A percentile compares a stretch with the other conserved stretches of the same genome.
These are phyloP conservation scores for Agonopterix heracliana DNA, from an alignment of 2,888 invertebrate genomes.

Conservation along the genomic window DNA sequence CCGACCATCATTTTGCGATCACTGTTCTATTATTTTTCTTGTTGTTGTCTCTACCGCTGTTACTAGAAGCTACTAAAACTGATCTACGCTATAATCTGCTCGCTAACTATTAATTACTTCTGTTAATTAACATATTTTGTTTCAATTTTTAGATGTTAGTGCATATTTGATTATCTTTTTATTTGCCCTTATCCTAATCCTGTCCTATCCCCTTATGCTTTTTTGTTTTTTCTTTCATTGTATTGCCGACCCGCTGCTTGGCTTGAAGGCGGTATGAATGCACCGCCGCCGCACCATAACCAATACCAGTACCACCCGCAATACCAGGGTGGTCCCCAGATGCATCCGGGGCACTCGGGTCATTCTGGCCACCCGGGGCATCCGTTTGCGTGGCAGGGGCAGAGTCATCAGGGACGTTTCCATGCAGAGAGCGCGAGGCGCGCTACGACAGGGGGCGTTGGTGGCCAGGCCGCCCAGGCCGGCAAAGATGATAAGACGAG, in stretches of 20 bases:
- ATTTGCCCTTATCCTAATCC: conserved; percentile 51
- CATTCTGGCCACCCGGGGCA: conserved; percentile 34
- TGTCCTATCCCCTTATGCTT: conserved; percentile 68
- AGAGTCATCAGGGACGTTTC: conserved; percentile 64
- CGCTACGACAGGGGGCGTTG: conserved; percentile 33
- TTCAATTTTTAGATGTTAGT: conserved; percentile 24
- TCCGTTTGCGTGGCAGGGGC: conserved; percentile 28
- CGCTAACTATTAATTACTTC: conserved; percentile 39
- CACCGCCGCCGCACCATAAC: conserved; percentile 73
- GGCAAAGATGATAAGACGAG: conserved; percentile 82
- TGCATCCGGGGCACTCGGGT: conserved; percentile 42
- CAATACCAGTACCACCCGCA: conserved; percentile 73
- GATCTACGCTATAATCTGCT: conserved; percentile 43
- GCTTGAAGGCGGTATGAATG: conserved; percentile 77
- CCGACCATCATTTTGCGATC: conserved; percentile 36
- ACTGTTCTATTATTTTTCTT: conserved; percentile 22
- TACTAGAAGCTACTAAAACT: conserved; percentile 52
- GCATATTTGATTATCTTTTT: conserved; percentile 49
- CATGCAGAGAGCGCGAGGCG: conserved; percentile 69
- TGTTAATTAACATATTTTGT: conserved; percentile 5
- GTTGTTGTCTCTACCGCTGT: conserved; percentile 30
- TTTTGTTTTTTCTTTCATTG: conserved; percentile 75
- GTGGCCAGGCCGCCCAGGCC: conserved; percentile 29
- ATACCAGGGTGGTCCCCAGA: conserved; percentile 60
- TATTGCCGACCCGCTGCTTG: conserved; percentile 73